Conservation (phyloP, 37 sponge, comb jelly and placozoan genomes). For the Bolinopsis microptera region DNA sequence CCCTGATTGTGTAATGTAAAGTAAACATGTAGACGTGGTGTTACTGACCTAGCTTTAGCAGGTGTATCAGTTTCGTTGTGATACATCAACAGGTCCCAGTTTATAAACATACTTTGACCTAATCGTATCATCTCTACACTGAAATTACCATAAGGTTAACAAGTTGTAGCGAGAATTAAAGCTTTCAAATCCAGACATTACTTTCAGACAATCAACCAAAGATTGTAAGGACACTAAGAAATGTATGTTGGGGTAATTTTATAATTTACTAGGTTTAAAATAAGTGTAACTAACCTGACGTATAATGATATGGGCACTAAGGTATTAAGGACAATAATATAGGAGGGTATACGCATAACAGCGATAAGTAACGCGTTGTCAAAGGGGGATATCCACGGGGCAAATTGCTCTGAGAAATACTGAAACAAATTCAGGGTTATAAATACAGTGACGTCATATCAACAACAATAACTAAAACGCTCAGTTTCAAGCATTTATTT, state of each 20-base stretch:
- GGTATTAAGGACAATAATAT: constrained; percentile 90
- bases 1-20: too few species aligned
- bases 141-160: neutral
- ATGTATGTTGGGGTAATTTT: too few species aligned
- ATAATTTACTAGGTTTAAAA: too few species aligned
- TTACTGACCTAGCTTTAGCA: constrained; percentile 70
- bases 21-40: too few species aligned
- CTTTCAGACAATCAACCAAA: too few species aligned
- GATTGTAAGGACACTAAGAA: too few species aligned
- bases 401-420: constrained; percentile 66
- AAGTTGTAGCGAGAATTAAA: neutral
- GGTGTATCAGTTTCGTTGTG: constrained; percentile 68
- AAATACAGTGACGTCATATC: too few species aligned
- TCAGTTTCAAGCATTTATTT: too few species aligned
- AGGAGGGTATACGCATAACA: constrained; percentile 85
- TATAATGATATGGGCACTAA: constrained; percentile 97
- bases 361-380: constrained; percentile 73
- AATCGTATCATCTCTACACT: constrained; percentile 97
- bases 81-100: constrained; percentile 94
- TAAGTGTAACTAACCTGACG: constrained; percentile 86
- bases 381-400: constrained; percentile 63
- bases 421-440: too few species aligned
- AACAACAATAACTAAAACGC: too few species aligned
- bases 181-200: too few species aligned
- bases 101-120: constrained; percentile 88